Base-by-base conservation (phyloP, 2,797 vertebrate genomes). In the Labeo calbasu region DNA sequence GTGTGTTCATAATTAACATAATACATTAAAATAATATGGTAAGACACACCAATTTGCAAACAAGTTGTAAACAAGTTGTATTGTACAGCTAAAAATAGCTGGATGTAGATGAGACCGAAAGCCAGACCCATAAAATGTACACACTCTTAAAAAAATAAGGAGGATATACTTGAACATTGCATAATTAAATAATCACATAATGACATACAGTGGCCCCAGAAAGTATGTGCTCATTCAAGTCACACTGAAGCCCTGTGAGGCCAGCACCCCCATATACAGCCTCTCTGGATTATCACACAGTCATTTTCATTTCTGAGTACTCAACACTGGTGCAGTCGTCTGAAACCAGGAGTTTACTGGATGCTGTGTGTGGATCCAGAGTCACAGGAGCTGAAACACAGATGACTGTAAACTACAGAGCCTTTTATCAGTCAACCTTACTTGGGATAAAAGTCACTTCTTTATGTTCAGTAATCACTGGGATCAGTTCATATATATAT, bases 351-450 rank as follows among this genome's bases (percentile, higher is more conserved):
- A 79, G 83, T 14, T 70, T 61, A 36, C 57, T 79, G 50, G 48
- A 69, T 32, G 84, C 79, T 19, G 87, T 84, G 72, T 85, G 82
- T 12, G 79, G 85, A 75, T 85, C 77, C 25, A 46, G 73, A 5
- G 65, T 68, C 70, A 86, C 71, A 70, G 87, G 88, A 63, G 87
- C 87, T 88, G 78, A 17, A 69, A 81, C 17, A 71, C 51, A 81
- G 36, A 81, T 9, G 46, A 79, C 7, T 0, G 17, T 76, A n/a
- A 76, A 71, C 69, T 17, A 19, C 69, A 51, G 46, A 2, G 21
- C 21, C 21, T 57, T 57, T 57, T 3, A 57, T 1, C 9, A 57
- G 55, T 57, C 19, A 57, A 57, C 21, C 9, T n/a, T n/a, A n/a
- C 19, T 9, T 21, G 2, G 19, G 17, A 2, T 55, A 53, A 53